phyloP scores from a whole-genome alignment of 2,888 invertebrate species.

The Hypomecis atomaria region DNA sequence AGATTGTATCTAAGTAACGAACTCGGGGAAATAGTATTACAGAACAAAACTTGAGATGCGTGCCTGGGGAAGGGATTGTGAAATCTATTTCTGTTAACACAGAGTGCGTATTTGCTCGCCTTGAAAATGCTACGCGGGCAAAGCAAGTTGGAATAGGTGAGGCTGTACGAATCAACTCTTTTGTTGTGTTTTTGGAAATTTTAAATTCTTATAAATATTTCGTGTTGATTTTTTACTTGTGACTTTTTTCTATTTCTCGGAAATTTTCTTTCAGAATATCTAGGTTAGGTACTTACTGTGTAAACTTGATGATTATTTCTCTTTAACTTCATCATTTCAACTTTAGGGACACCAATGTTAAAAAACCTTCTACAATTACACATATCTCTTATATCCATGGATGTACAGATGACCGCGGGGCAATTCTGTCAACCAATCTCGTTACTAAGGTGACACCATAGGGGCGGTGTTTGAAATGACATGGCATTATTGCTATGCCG shows the following conservation, averaged over 20 bases:
- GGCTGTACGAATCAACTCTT: constrained; percentile 11
- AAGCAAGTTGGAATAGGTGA: constrained; percentile 21
- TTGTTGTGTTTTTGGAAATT: neutral
- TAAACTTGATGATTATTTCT: too few relatives aligned
- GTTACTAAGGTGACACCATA: too few relatives aligned
- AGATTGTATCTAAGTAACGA: constrained; percentile 77
- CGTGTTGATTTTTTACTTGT: neutral
- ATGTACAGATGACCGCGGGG: too few relatives aligned
- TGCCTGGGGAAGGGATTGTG: constrained; percentile 3
- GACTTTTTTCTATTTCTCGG: neutral
- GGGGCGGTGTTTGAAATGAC: too few relatives aligned
- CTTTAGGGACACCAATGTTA: neutral
- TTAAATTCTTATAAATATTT: neutral
- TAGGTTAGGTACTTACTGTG: too few relatives aligned
- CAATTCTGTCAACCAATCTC: too few relatives aligned
- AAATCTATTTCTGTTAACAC: constrained; percentile 2
- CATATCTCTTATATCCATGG: too few relatives aligned
- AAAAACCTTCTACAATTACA: too few relatives aligned
- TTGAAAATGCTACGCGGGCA: constrained; percentile 6
- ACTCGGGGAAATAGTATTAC: constrained; percentile 63
- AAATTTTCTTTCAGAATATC: neutral
- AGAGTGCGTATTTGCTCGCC: constrained; percentile 5
- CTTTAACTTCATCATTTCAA: too few relatives aligned
- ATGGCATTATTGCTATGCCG: too few relatives aligned
- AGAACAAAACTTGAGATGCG: constrained; percentile 54